Conservation (phyloP, 2,113 vertebrate genomes). For the Lophochroa leadbeateri region DNA sequence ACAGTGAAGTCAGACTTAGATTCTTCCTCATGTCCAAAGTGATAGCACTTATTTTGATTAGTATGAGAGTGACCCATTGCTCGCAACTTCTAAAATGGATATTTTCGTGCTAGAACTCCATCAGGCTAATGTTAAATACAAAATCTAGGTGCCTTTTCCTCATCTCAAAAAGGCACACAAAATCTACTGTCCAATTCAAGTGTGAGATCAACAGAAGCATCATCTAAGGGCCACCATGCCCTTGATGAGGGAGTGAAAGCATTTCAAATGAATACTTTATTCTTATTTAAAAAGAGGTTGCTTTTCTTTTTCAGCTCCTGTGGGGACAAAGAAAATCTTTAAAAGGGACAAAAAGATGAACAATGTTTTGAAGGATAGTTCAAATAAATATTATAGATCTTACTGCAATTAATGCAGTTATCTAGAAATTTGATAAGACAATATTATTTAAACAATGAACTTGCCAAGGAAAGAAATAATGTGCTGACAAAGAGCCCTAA, state of each 20-base stretch:
- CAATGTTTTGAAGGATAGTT: background rate
- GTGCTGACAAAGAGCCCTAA: background rate
- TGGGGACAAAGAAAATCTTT: background rate
- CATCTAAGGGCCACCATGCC: background rate
- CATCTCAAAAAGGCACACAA: background rate
- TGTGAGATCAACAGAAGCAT: background rate
- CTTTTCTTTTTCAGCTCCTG: background rate
- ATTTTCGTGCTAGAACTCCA: background rate
- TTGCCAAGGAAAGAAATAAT: background rate
- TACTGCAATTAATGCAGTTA: background rate
- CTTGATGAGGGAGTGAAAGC: background rate
- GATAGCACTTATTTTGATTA: background rate
- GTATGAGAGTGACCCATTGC: background rate
- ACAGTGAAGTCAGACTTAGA: background rate
- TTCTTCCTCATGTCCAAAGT: background rate
- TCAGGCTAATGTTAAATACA: background rate
- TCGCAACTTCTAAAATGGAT: background rate
- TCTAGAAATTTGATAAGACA: background rate
- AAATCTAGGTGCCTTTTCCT: background rate
- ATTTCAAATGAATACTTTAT: background rate
- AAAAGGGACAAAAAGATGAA: background rate
- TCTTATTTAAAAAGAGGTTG: background rate
- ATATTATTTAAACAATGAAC: background rate
- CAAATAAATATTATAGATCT: background rate
- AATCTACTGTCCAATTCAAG: background rate